Base-by-base conservation (phyloP, 2,888 invertebrate genomes). In the Caenorhabditis macrosperma region DNA sequence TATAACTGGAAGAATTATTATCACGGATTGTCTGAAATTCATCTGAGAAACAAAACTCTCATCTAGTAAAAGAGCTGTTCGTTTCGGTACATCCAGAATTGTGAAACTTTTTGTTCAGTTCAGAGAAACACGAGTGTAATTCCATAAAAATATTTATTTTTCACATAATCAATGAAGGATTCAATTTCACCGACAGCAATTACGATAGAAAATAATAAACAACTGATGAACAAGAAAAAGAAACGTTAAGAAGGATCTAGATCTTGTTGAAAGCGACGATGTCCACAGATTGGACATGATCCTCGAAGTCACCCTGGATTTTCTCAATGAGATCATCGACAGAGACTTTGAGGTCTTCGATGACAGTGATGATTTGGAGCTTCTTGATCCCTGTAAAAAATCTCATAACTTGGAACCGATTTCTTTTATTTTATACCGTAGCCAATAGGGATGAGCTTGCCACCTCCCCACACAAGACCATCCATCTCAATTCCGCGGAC, bases 401-500 rank as follows among this genome's bases (percentile, higher is more conserved):
- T 54, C 7, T 4, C 35, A 17, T 38, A 3, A 6, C 1, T 59
- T 22, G 2, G 35, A 28, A 6, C 12, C 2, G 44, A 9, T 60
- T 57, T 33, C 33, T 33, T 33, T 33, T 10, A 10, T 33, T 33
- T 26, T 35, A 20, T 59, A 81, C 81, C 86, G 63, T 78, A 86
- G 75, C 85, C 86, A 55, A 86, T 84, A 4, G 83, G 67, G 35
- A 85, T 71, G 9, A 82, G 75, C 71, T 87, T 86, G 38, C 93
- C 95, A 76, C 95, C 95, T 91, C 97, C 98, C 98, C 97, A 98
- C 67, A 96, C 91, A 28, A 98, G 94, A 82, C 97, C 98, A 83
- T 97, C 97, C 94, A 95, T 82, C 89, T 92, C 93, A 89, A 98
- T 94, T 26, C 94, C 92, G 86, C 97, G 94, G 33, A 97, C 96